phyloP scores from a whole-genome alignment of 1,140 invertebrate genomes.

The Drosophila willistoni region DNA sequence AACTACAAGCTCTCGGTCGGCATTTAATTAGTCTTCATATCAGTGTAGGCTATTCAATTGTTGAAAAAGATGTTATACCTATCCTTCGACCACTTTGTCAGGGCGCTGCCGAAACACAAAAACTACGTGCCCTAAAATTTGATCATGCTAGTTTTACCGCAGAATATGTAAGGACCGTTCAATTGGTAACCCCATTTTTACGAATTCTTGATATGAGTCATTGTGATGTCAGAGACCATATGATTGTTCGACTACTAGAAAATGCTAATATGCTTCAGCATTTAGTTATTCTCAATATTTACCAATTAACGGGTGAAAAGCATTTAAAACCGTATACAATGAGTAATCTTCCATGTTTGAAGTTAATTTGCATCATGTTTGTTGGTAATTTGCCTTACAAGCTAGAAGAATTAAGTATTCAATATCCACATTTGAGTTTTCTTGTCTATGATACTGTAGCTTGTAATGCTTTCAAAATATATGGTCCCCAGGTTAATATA shows the following conservation, averaged over 20 bases:
- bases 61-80: neutral
- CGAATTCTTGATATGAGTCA: slow-evolving; percentile 50
- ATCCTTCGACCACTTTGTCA: slow-evolving; percentile 33
- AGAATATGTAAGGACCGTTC: slow-evolving; percentile 31
- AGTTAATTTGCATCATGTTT: slow-evolving; percentile 39
- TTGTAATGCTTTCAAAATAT: slow-evolving; percentile 14
- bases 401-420: slow-evolving; percentile 12
- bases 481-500: slow-evolving; percentile 38
- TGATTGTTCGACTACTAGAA: slow-evolving; percentile 42
- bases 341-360: slow-evolving; percentile 6
- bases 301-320: slow-evolving; percentile 36
- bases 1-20: slow-evolving; percentile 38
- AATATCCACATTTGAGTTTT: slow-evolving; percentile 43
- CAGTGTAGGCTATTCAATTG: slow-evolving; percentile 60
- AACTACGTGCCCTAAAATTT: slow-evolving; percentile 43
- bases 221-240: slow-evolving; percentile 42
- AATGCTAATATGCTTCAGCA: slow-evolving; percentile 38
- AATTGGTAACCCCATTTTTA: slow-evolving; percentile 26
- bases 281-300: slow-evolving; percentile 37
- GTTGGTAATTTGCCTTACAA: slow-evolving; percentile 30
- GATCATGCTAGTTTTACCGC: slow-evolving; percentile 39
- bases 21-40: slow-evolving; percentile 49
- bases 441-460: slow-evolving; percentile 30
- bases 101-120: slow-evolving; percentile 38
- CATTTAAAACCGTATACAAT: slow-evolving; percentile 31